Evolutionary conservation across 1,140 invertebrate species (phyloP).

Genomic region (Oedothorax gibbosus): DNA sequence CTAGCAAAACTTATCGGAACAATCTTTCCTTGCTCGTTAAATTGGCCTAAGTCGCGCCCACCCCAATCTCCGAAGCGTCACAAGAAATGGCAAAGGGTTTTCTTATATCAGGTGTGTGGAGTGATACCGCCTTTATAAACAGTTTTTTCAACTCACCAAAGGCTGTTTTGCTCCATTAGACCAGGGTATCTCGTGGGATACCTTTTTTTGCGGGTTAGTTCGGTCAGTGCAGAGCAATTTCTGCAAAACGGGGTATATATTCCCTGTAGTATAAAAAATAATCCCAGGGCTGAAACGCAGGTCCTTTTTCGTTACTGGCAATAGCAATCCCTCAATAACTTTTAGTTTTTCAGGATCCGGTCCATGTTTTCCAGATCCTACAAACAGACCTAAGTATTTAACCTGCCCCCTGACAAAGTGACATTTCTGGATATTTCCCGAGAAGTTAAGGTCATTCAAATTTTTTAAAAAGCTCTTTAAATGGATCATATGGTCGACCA

Average conservation of each 20-base stretch:
- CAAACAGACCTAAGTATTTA: constrained; percentile 66
- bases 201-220: background rate
- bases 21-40: background rate
- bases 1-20: background rate
- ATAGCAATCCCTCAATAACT: constrained; percentile 64
- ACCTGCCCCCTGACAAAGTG: constrained; percentile 63
- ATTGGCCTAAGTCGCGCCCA: background rate
- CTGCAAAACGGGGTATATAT: background rate
- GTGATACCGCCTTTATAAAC: background rate
- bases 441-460: constrained; percentile 62
- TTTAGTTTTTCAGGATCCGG: constrained; percentile 66
- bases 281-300: background rate
- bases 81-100: background rate
- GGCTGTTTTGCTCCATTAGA: background rate
- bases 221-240: background rate
- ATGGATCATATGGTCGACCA: constrained; percentile 15
- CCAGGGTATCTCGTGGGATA: background rate
- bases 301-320: constrained; percentile 23
- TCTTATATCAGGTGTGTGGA: background rate
- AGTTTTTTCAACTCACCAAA: background rate
- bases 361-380: constrained; percentile 65
- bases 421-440: constrained; percentile 65
- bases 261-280: background rate
- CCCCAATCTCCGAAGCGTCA: background rate
- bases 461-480: constrained; percentile 60